These are phyloP conservation scores for Oreotragus oreotragus DNA, from an alignment of 2,113 vertebrate genomes.

Conservation along the genomic window DNA sequence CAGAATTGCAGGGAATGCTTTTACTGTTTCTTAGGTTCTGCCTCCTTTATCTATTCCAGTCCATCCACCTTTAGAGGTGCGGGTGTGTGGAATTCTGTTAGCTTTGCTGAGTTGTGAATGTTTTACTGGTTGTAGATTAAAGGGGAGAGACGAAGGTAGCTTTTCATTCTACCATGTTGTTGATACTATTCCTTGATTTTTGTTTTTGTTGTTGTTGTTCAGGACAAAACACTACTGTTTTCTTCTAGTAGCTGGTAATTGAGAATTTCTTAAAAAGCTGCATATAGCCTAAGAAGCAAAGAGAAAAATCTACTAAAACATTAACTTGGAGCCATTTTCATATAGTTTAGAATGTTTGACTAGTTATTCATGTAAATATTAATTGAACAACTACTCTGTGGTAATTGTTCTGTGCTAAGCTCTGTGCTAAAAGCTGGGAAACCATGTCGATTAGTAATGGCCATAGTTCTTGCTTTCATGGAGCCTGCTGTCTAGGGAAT, in stretches of 20 bases:
- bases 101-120: background rate
- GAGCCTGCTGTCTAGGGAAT: background rate
- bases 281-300: background rate
- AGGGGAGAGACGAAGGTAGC: background rate
- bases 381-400: background rate
- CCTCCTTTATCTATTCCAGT: background rate
- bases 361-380: conserved; percentile 17
- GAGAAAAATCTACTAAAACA: conserved; percentile 23
- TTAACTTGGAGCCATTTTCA: conserved; percentile 20
- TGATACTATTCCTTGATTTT: background rate
- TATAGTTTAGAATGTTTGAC: conserved; percentile 11
- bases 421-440: background rate
- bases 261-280: background rate
- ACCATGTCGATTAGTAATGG: background rate
- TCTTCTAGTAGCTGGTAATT: background rate
- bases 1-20: background rate
- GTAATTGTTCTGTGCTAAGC: background rate
- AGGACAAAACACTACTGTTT: background rate
- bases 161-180: background rate
- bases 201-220: background rate
- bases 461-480: background rate
- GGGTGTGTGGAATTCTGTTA: background rate
- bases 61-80: background rate
- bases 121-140: background rate
- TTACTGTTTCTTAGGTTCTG: background rate